Base-by-base conservation (phyloP, 2,797 vertebrate genomes). In the Poecilia picta region DNA sequence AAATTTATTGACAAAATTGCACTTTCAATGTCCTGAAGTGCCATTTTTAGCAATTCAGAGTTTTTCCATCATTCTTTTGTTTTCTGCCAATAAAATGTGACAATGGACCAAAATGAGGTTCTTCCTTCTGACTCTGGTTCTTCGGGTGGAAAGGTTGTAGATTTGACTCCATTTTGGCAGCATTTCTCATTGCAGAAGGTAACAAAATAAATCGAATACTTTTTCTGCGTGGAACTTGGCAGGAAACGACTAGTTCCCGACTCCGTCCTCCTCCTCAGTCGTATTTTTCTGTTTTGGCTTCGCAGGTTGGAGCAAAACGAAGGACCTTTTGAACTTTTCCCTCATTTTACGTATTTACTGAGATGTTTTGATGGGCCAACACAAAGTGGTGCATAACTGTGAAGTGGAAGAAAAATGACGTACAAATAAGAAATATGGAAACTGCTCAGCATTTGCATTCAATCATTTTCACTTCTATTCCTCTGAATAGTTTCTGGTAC, bases 1-100 rank as follows among this genome's bases (percentile, higher is more conserved):
- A 97, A 96, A 85, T 99, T 99, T 77, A 98, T 99, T 46, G 97
- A 99, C 90, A 97, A 97, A 93, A 95, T 96, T 36, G 93, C 86
- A 1, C 85, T 93, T 76, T 87, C 91, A 11, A 88, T 95, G 87
- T 96, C 71, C 16, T 43, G 1, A 43, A 2, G 41, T 3, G 33
- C 43, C 41, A 15, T 45, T 71, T 72, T 31, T 41, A n/a, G 4
- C 3, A 39, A 8, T 11, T 57, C 5, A 36, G 10, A 6, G 11
- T 45, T 28, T n/a, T 43, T 64, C 11, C 6, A 41, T 5, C 3
- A 3, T 74, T 33, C 73, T 16, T 74, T 16, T 74, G 23, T 62
- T 72, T 64, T 62, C 6, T 72, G 13, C 71, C 18, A 18, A 70
- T 77, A 51, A 79, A 77, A 79, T 46, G 57, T 72, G 66, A 15